Conservation (phyloP, 2,113 vertebrate genomes). For the Xenus cinereus region DNA sequence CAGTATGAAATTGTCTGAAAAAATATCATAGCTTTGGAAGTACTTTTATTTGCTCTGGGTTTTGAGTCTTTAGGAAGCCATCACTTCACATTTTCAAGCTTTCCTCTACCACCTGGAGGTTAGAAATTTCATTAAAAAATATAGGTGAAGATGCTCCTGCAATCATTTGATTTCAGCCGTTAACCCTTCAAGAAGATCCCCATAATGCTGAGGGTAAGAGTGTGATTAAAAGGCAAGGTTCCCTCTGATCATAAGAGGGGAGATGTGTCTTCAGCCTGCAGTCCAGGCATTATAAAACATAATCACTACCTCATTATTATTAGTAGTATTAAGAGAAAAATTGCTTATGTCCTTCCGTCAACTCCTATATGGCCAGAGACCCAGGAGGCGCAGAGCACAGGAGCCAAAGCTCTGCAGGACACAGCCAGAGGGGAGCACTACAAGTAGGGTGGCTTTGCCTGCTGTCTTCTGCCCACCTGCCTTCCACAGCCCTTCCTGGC, state of each 20-base stretch:
- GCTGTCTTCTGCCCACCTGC: neutral
- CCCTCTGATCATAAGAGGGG: neutral
- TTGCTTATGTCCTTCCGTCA: neutral
- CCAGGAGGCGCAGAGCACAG: neutral
- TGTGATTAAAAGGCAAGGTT: neutral
- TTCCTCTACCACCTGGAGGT: conserved; percentile 31
- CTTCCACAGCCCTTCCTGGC: neutral
- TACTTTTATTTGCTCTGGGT: conserved; percentile 54
- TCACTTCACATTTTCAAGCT: neutral
- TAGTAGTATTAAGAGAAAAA: neutral
- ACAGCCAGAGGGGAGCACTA: accelerated
- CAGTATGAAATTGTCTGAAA: conserved; percentile 14
- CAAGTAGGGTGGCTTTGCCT: accelerated
- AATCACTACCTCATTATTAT: neutral
- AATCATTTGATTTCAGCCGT: neutral
- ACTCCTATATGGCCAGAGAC: accelerated
- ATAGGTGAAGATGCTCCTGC: neutral
- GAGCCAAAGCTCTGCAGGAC: neutral
- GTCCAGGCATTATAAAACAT: neutral
- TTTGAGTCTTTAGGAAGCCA: conserved; percentile 42
- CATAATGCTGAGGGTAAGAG: neutral
- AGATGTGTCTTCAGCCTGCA: neutral
- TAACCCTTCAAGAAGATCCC: neutral
- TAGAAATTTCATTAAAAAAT: conserved; percentile 53
- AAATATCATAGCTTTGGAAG: neutral